Conservation (phyloP, 2,888 invertebrate genomes). For the Cotesia congregata region DNA sequence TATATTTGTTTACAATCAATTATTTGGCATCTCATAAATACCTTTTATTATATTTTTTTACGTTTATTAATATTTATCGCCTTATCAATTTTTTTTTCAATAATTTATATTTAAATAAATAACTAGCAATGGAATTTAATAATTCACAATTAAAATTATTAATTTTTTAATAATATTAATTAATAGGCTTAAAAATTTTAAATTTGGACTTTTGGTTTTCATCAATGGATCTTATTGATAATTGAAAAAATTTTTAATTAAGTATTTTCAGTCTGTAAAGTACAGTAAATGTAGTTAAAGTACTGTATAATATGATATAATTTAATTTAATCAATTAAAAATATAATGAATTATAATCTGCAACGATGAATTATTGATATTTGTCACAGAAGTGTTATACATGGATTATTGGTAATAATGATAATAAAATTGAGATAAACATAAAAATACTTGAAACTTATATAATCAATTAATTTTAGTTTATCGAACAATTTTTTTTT, state of each 20-base stretch:
- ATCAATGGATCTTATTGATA: neutral
- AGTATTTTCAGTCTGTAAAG: neutral
- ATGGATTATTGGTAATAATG: neutral
- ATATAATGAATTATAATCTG: conserved; percentile 1
- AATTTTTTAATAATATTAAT: too few species aligned
- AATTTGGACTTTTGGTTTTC: neutral
- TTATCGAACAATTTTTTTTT: neutral
- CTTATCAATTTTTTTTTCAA: neutral
- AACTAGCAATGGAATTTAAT: neutral
- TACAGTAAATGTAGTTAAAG: neutral
- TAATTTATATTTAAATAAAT: neutral
- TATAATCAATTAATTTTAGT: neutral
- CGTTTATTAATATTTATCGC: neutral
- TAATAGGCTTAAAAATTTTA: too few species aligned
- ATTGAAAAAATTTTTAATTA: neutral
- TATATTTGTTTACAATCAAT: conserved; percentile 2
- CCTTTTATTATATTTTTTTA: neutral
- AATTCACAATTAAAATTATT: neutral
- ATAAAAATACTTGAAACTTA: neutral
- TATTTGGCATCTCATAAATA: conserved; percentile 8
- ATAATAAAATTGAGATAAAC: neutral
- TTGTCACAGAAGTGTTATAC: conserved; percentile 13
- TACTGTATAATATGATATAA: neutral
- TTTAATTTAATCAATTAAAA: neutral
- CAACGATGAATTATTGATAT: conserved; percentile 22